Evolutionary conservation across 2,113 vertebrate genomes (phyloP).

Genomic region (Tragulus kanchil): DNA sequence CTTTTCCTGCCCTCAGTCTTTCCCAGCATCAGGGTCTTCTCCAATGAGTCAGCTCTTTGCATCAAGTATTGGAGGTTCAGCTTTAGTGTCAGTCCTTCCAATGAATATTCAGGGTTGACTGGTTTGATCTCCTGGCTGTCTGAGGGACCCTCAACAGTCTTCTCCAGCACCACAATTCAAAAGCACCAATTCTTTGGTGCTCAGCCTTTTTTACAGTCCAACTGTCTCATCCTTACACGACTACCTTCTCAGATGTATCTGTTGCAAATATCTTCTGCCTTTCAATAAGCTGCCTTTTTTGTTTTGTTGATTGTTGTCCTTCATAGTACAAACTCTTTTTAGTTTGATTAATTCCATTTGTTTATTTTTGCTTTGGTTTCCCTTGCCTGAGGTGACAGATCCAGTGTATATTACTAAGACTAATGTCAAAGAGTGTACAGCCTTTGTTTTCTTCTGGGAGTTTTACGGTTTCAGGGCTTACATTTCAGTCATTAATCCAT

Average conservation of each 20-base stretch:
- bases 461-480: background rate
- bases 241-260: background rate
- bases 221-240: background rate
- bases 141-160: background rate
- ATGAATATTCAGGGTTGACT: background rate
- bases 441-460: background rate
- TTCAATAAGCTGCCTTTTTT: background rate
- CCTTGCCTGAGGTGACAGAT: background rate
- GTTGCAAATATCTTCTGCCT: background rate
- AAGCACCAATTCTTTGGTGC: background rate
- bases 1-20: background rate
- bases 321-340: background rate
- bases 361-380: background rate
- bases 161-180: background rate
- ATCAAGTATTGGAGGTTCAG: background rate
- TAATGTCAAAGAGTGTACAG: background rate
- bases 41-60: background rate
- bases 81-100: background rate
- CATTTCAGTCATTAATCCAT: background rate
- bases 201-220: background rate
- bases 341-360: background rate
- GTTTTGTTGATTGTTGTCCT: background rate
- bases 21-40: background rate
- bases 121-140: background rate
- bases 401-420: background rate